Evolutionary conservation across 2,888 invertebrate species (phyloP), one percentile per base, ranked within the genome.

Genomic region (Argyresthia goedartella): DNA sequence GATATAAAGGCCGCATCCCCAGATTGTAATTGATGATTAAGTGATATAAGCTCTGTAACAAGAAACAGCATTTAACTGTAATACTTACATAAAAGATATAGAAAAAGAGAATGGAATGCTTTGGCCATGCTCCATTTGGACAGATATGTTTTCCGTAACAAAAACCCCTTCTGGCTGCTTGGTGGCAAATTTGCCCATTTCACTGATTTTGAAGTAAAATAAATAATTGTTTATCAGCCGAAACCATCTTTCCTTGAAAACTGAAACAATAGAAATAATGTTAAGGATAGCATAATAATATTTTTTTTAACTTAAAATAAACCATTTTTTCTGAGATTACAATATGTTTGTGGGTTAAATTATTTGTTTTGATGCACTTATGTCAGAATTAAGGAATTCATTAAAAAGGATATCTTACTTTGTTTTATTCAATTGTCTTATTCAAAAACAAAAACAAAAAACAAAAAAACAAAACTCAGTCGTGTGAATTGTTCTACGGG

Each of bases 231-330:
- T 89, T 58, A 91, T 88, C 53, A 94, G 74, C 64, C 93, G 92
- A 75, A 94, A 94, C 89, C 92, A 93, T 68, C 93, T 87, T 69
- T 93, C 93, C 74, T 93, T 93, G 68, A 91, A 93, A 48, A 88
- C 92, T 92, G 80, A 55, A 88, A 88, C 50, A 53, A 59, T 36
- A 36, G 36, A 36, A 8, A 36, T 9, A 36, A 36, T 36, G 9
- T 36, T 36, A 36, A 36, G 7, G 7, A 36, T 36, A 8, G 9
- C 8, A 36, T 36, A 36, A 8, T 36, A 8, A 9, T 36, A 36
- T 8, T 36, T 36, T 9, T 36, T 8, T 36, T 36, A 36, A 36
- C 9, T 36, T 36, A 36, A 36, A 36, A 36, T 36, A 36, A 8
- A 36, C 36, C 8, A 36, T 9, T 9, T 9, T 8, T 36, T 36